Percentiles rank a stretch among this genome's conserved stretches.
phyloP scores from a whole-genome alignment of 2,113 vertebrate genomes.

The Pluvianellus socialis region DNA sequence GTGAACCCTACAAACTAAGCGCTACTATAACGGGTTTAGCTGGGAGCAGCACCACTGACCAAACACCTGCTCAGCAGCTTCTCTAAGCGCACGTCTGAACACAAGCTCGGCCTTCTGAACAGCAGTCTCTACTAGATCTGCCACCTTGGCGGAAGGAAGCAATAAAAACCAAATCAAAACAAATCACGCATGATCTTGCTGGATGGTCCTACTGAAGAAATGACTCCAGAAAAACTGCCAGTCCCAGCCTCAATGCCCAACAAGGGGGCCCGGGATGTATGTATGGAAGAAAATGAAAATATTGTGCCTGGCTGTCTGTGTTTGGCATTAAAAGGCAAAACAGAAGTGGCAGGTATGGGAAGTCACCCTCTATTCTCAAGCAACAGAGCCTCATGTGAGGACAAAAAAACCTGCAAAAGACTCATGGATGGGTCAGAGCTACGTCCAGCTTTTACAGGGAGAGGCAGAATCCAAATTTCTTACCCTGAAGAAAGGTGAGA shows the following conservation, averaged over 20 bases:
- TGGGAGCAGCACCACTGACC: background rate
- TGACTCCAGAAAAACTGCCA: background rate
- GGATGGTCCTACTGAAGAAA: background rate
- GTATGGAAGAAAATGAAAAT: background rate
- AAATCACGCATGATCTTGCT: background rate
- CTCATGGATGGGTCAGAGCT: background rate
- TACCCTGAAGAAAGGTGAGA: background rate
- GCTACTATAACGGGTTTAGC: background rate
- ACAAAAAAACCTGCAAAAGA: background rate
- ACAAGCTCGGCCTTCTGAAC: background rate
- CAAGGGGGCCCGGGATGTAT: background rate
- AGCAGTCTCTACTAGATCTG: background rate
- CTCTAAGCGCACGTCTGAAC: background rate
- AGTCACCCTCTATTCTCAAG: background rate
- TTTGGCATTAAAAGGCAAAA: background rate
- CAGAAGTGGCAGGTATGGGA: background rate
- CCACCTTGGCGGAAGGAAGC: background rate
- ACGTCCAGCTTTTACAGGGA: background rate
- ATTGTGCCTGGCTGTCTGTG: background rate
- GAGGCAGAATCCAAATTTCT: background rate
- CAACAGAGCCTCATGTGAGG: background rate
- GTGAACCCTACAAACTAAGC: background rate
- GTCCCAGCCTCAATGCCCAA: background rate
- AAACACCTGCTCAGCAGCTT: background rate
- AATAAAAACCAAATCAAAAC: background rate